A percentile compares a stretch with the other conserved stretches of the same genome.
Evolutionary conservation across 2,113 vertebrate genomes (phyloP).

Genomic region (Centropus unirufus): DNA sequence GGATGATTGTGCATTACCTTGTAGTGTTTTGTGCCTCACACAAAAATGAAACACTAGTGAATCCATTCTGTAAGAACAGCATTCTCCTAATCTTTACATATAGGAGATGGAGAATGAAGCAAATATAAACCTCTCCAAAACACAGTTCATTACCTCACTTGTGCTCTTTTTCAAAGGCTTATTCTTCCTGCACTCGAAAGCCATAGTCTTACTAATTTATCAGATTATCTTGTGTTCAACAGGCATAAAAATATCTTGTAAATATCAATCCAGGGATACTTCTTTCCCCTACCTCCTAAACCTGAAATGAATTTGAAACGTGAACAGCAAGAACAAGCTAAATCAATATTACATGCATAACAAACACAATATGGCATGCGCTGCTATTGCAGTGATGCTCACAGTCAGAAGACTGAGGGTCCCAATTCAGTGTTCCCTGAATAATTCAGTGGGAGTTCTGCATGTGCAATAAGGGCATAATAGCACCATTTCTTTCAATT

Average conservation of each 20-base stretch:
- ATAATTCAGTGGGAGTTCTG: conserved; percentile 58
- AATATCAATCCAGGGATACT: conserved; percentile 11
- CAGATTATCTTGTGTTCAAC: conserved; percentile 47
- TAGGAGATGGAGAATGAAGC: not conserved
- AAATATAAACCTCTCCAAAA: not conserved
- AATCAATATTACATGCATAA: conserved; percentile 28
- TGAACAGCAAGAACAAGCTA: not conserved
- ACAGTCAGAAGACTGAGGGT: not conserved
- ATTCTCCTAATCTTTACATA: not conserved
- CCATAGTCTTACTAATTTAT: not conserved
- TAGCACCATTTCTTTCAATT: not conserved
- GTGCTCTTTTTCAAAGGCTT: not conserved
- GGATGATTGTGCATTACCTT: not conserved
- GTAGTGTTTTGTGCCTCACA: not conserved
- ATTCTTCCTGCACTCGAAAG: not conserved
- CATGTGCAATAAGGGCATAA: conserved; percentile 20
- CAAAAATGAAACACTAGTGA: not conserved
- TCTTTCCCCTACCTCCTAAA: not conserved
- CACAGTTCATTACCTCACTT: not conserved
- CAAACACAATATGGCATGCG: not conserved
- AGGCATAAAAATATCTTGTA: conserved; percentile 23
- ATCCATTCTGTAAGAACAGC: not conserved
- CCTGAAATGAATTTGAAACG: conserved; percentile 52
- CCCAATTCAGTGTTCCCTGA: not conserved
- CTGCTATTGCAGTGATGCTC: not conserved